Base-by-base conservation (phyloP, 2,113 vertebrate species). In the Hydropotes inermis region DNA sequence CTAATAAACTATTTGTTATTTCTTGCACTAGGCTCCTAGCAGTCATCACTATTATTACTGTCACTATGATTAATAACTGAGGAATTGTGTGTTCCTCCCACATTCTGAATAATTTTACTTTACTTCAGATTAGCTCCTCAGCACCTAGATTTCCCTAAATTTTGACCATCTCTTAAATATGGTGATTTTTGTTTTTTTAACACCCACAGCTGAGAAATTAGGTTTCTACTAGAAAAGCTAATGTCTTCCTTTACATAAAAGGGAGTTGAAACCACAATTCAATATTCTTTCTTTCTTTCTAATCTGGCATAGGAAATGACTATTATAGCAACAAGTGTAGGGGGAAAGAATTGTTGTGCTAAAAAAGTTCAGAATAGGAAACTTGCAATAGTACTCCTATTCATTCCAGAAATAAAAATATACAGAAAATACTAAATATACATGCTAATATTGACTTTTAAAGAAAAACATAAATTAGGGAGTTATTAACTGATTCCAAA, bases 101-200 rank as follows among this genome's bases (percentile, higher is more conserved):
- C 39, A 90, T 90, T 74, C 17, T 91, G 47, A 61, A 36, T 52
- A 50, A 86, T 58, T 95, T 94, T 95, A 91, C 52, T 87, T 94
- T 91, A 83, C 13, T 91, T 82, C 27, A 74, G 61, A 54, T 74
- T 57, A 83, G 33, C 5, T 76, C 52, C 78, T 85, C 27, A 70
- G 39, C 91, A 81, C 10, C 7, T 61, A 85, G 8, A 61, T 61
- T 94, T 27, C 45, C 58, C 16, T 78, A 60, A 7, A 43, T 91
- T 91, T 55, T 58, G 15, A 67, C 74, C 33, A 30, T 16, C 82
- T 64, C 47, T 88, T 33, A 93, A 91, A 91, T 6, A 91, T 15
- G 15, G 9, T 14, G n/a, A 13, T 52, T 52, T 81, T 50, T 21
- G 28, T 67, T 85, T 76, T 89, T 87, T 89, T 86, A 84, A 87